Evolutionary conservation across 35 echinoderm and acorn worm genomes (phyloP).

Genomic region (Hemicentrotus pulcherrimus): DNA sequence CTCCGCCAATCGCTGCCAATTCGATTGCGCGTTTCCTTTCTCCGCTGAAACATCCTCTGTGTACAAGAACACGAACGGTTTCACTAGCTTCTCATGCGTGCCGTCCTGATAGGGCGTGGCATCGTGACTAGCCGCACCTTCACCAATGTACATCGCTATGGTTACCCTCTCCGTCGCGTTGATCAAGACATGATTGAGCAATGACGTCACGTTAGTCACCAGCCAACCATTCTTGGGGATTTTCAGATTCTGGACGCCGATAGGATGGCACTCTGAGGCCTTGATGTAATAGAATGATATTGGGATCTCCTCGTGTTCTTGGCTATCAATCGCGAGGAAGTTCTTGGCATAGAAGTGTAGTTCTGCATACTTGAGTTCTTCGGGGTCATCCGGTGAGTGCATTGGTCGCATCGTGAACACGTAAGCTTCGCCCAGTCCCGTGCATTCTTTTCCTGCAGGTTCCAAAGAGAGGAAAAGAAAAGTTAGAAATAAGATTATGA

Average conservation of each 20-base stretch:
- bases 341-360: conserved; percentile 37
- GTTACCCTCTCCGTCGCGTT: neutral
- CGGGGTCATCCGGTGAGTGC: neutral
- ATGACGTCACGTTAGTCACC: conserved; percentile 42
- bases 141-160: conserved; percentile 31
- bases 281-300: conserved; percentile 28
- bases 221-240: conserved; percentile 48
- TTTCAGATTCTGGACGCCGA: conserved; percentile 27
- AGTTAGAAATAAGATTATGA: neutral
- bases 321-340: neutral
- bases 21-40: conserved; percentile 37
- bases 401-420: conserved; percentile 24
- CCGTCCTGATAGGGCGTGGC: neutral
- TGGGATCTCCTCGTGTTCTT: neutral
- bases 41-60: conserved; percentile 32
- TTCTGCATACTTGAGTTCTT: conserved; percentile 32
- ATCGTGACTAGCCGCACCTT: neutral
- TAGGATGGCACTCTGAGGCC: conserved; percentile 31
- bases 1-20: conserved; percentile 44
- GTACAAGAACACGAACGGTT: conserved; percentile 61
- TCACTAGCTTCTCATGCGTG: conserved; percentile 7
- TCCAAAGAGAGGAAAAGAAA: neutral
- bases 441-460: conserved; percentile 10
- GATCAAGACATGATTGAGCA: conserved; percentile 33
- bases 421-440: conserved; percentile 37